phyloP scores from a whole-genome alignment of 2,113 vertebrate genomes.

The Scartelaos histophorus region DNA sequence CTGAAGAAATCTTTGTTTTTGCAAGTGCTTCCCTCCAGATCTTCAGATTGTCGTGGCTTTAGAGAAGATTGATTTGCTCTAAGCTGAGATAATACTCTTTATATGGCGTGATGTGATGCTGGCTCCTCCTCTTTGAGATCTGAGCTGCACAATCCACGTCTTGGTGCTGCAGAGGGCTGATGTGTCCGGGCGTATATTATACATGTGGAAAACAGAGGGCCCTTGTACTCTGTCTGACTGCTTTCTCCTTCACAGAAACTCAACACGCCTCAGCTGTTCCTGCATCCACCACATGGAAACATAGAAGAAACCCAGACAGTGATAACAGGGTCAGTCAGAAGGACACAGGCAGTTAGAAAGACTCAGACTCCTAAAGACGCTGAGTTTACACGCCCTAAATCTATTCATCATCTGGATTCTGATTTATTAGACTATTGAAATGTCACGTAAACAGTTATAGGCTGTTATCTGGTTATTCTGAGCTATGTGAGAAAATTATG shows the following conservation, averaged over 20 bases:
- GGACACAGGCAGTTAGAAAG: neutral
- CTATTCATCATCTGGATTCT: too few relatives aligned
- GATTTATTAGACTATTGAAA: too few relatives aligned
- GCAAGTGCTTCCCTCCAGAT: too few relatives aligned
- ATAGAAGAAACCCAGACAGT: neutral
- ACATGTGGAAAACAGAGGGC: conserved; percentile 49
- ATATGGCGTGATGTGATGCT: neutral
- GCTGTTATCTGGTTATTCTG: too few relatives aligned
- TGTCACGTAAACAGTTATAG: too few relatives aligned
- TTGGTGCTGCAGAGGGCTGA: conserved; percentile 1
- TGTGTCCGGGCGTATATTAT: conserved; percentile 17
- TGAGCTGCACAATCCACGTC: neutral
- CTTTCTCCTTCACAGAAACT: conserved; percentile 64
- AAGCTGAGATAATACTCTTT: neutral
- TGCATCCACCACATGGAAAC: conserved; percentile 33
- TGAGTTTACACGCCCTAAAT: too few relatives aligned
- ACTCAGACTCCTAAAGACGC: neutral
- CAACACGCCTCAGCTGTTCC: conserved; percentile 73
- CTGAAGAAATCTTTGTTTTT: too few relatives aligned
- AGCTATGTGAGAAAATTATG: too few relatives aligned
- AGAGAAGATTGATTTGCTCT: neutral
- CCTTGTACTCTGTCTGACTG: conserved; percentile 48
- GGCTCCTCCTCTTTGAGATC: neutral
- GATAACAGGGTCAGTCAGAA: neutral
- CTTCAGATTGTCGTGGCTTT: too few relatives aligned